Evolutionary conservation across 35 echinoderm and acorn worm genomes (phyloP), one percentile per base, ranked within the genome.

Genomic region (Heliocidaris tuberculata): DNA sequence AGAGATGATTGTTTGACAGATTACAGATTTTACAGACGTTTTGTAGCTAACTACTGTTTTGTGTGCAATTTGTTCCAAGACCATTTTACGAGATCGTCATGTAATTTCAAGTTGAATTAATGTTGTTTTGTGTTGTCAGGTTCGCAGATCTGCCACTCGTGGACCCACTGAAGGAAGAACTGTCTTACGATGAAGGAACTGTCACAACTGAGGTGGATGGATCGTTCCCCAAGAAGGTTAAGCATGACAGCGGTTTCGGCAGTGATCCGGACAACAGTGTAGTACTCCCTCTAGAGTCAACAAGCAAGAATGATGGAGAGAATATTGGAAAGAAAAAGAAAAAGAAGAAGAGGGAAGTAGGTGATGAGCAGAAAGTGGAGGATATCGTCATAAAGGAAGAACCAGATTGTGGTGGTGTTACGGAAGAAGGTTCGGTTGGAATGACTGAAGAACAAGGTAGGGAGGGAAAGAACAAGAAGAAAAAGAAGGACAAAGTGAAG

Each of bases 401-500:
- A 85, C 70, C 70, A n/a, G 48, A 88, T 30, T 5, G 9, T 87
- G 94, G 49, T 27, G 61, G 24, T 13, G 94, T 21, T 13, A 94
- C 31, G n/a, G 61, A 31, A 94, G 19, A 1, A 65, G 13, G 30
- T 54, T 19, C 4, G 11, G 19, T 54, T 65, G 30, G 29, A 32
- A 17, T 31, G 30, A 4, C 9, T 88, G 94, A 59, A 89, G 48
- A 9, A 30, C 27, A 59, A 35, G 7, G 49, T 13, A 88, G 17
- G 48, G 60, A 95, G 13, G 65, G 31, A 7, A 94, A 27, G n/a
- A n/a, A n/a, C n/a, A n/a, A n/a, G 32, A 85, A 85, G 54, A 94
- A 94, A 94, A 94, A 94, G 94, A 94, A 94, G 17, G 65, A 78
- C 27, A 19, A 78, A 19, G 88, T 13, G 16, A 94, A 32, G 60